Percentiles rank a stretch among this genome's conserved stretches.
Conservation (phyloP, 2,113 vertebrate species). For the Halcyon malimbica region DNA sequence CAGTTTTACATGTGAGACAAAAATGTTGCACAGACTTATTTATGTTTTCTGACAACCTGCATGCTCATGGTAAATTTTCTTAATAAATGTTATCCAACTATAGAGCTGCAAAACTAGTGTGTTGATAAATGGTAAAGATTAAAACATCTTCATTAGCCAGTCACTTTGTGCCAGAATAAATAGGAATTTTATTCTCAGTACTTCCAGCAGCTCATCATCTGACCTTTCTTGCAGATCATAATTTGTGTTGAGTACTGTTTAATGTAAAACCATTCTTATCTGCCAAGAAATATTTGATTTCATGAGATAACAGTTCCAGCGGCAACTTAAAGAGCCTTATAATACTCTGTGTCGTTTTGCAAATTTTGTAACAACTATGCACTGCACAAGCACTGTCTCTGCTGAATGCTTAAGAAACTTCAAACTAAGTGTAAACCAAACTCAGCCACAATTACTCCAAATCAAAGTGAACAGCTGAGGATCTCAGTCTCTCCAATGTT, state of each 20-base stretch:
- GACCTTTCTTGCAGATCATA: background rate
- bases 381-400: background rate
- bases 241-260: background rate
- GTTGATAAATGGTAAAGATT: background rate
- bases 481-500: background rate
- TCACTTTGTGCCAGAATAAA: background rate
- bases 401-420: background rate
- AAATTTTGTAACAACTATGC: background rate
- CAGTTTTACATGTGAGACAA: background rate
- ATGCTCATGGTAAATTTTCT: background rate
- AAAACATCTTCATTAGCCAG: background rate
- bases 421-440: background rate
- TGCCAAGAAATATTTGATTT: background rate
- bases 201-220: background rate
- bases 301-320: background rate
- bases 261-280: background rate
- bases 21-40: background rate
- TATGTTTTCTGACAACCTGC: background rate
- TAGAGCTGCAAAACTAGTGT: background rate
- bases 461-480: background rate
- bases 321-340: background rate
- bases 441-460: background rate
- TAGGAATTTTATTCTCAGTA: background rate
- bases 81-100: background rate
- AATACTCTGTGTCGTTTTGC: background rate